Base-by-base conservation (phyloP, 2,888 invertebrate genomes). In the Caenorhabditis wallacei region DNA sequence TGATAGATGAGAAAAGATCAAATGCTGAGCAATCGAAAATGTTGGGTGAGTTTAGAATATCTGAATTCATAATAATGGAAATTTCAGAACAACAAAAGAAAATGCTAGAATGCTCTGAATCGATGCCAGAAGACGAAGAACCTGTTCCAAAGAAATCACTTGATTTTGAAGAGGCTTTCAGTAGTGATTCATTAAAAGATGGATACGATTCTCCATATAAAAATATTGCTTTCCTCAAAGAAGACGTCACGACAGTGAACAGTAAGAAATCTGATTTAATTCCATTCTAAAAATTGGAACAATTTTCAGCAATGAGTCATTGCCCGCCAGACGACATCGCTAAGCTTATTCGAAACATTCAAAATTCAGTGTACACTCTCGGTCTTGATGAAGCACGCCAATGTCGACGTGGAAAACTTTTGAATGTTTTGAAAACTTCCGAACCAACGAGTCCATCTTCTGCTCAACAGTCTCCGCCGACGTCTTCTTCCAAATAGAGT, bases 341-440 rank as follows among this genome's bases (percentile, higher is more conserved):
- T 4, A 78, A 83, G 11, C 59, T 83, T 2, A 83, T 83, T 22
- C 37, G 83, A 46, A 76, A 68, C 43, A 83, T 83, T 11, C 83
- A 83, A 43, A 83, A 83, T 48, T 79, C 83, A 3, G 80, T 80
- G 4, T 83, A 83, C 66, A 59, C 70, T 18, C 70, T 83, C 18
- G 83, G 80, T 59, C 8, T 83, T 1, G 83, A 83, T 53, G 83
- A 83, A 59, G 82, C 82, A 35, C 76, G 82, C 16, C 79, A 82
- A 56, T 82, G 78, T 46, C 74, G 78, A 30, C 78, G 82, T 48
- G 82, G 82, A 37, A 82, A 82, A 46, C 51, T 82, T 13, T 64
- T 82, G 11, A 40, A 71, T 7, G 70, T 82, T 20, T 74, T 82
- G 37, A 72, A 68, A 40, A 11, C 54, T 2, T 11, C 40, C 0